Evolutionary conservation across 2,113 vertebrate genomes (phyloP).

Genomic region (Tragulus kanchil): DNA sequence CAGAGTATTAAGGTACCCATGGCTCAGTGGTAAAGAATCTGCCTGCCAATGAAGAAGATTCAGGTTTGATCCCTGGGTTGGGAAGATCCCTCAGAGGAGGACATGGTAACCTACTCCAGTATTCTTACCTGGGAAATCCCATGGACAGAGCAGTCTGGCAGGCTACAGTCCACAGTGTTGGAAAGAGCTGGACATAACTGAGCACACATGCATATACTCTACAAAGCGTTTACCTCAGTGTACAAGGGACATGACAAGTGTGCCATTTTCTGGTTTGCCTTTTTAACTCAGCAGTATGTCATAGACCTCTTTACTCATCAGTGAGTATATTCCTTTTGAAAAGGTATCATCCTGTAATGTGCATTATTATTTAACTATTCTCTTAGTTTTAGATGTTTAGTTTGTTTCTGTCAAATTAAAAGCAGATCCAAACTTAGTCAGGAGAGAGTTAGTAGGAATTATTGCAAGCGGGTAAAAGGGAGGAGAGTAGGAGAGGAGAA

Average conservation of each 20-base stretch:
- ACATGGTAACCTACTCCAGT: neutral
- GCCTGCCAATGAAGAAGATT: neutral
- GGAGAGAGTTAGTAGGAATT: neutral
- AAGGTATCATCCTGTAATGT: neutral
- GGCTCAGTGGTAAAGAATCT: neutral
- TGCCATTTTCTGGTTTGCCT: neutral
- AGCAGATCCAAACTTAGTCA: neutral
- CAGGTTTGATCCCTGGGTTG: neutral
- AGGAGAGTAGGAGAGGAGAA: too few species aligned
- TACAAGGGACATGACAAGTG: neutral
- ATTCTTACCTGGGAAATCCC: neutral
- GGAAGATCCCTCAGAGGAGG: neutral
- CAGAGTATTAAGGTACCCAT: neutral
- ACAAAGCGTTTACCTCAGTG: neutral
- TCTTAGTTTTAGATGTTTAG: neutral
- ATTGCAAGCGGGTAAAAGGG: neutral
- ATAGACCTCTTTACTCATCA: neutral
- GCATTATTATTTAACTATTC: neutral
- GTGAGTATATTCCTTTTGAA: neutral
- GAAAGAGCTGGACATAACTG: neutral
- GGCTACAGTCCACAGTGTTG: neutral
- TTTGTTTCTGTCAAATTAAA: constrained; percentile 29
- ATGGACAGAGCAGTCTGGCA: neutral
- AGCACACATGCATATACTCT: neutral
- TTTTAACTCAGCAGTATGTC: neutral